phyloP scores from a whole-genome alignment of 2,113 vertebrate genomes.

The Bombycilla garrulus region DNA sequence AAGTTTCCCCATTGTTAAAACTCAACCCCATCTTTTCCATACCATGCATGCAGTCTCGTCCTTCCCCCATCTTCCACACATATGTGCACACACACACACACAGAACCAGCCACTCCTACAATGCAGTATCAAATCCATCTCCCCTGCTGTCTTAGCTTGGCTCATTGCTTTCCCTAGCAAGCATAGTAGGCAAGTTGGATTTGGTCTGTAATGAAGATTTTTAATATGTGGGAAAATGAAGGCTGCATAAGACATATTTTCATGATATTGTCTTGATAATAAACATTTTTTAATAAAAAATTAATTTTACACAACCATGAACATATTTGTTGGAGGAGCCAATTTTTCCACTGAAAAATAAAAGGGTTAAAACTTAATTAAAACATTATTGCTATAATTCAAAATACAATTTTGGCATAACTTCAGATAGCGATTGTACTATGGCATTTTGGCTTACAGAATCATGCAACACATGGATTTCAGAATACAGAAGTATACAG shows the following conservation, averaged over 20 bases:
- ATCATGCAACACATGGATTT: not conserved
- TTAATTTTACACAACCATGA: not conserved
- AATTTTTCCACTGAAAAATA: constrained; percentile 25
- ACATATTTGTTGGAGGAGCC: not conserved
- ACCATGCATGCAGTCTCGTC: not conserved
- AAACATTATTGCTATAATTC: constrained; percentile 12
- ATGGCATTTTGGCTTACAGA: not conserved
- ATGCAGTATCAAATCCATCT: not conserved
- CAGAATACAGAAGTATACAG: constrained; percentile 3
- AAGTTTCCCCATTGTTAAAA: constrained; percentile 39
- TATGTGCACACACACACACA: not conserved
- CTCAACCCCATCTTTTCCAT: not conserved
- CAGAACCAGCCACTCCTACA: not conserved
- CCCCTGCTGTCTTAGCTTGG: not conserved
- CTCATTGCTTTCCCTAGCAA: not conserved
- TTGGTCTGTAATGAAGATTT: not conserved
- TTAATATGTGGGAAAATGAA: not conserved
- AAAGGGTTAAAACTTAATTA: constrained; percentile 25
- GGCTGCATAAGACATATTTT: not conserved
- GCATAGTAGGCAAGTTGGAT: not conserved
- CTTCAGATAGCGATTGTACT: constrained; percentile 3
- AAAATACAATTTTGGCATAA: constrained; percentile 1
- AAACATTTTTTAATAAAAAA: constrained; percentile 54
- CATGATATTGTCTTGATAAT: not conserved
- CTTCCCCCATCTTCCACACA: not conserved